Conservation (phyloP, 2,113 vertebrate genomes). For the Antennarius striatus region DNA sequence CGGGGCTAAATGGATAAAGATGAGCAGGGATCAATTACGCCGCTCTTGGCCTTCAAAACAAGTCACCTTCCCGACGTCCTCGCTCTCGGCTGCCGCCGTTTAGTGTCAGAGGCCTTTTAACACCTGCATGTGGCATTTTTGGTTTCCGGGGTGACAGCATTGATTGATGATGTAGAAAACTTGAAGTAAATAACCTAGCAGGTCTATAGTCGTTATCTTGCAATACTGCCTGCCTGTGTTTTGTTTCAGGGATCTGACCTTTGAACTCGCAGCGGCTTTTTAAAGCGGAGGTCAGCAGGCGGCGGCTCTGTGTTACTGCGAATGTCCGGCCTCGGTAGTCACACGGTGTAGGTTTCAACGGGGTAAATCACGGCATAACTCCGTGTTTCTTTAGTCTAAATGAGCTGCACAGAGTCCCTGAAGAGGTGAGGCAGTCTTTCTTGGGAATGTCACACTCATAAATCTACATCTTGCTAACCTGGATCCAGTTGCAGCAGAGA, state of each 20-base stretch:
- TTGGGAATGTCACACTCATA: constrained; percentile 59
- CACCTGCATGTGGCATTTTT: constrained; percentile 12
- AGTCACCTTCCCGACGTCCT: constrained; percentile 31
- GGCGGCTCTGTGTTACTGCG: constrained; percentile 48
- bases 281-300: constrained; percentile 53
- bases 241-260: background rate
- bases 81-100: background rate
- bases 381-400: constrained; percentile 34
- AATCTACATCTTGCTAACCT: constrained; percentile 49
- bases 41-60: constrained; percentile 48
- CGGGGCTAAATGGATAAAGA: constrained; percentile 30
- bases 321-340: constrained; percentile 46
- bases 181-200: too few species aligned
- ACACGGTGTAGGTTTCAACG: constrained; percentile 58
- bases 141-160: too few species aligned
- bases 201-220: too few species aligned
- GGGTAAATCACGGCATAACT: constrained; percentile 55
- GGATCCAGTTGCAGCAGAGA: constrained; percentile 47
- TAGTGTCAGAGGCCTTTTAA: constrained; percentile 15
- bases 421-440: constrained; percentile 36
- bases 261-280: constrained; percentile 33
- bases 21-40: constrained; percentile 20
- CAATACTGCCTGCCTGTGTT: too few species aligned
- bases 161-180: too few species aligned
- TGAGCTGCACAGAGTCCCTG: constrained; percentile 30